These are phyloP conservation scores for Blennius ocellaris DNA, from an alignment of 2,113 vertebrate species.

Conservation along the genomic window DNA sequence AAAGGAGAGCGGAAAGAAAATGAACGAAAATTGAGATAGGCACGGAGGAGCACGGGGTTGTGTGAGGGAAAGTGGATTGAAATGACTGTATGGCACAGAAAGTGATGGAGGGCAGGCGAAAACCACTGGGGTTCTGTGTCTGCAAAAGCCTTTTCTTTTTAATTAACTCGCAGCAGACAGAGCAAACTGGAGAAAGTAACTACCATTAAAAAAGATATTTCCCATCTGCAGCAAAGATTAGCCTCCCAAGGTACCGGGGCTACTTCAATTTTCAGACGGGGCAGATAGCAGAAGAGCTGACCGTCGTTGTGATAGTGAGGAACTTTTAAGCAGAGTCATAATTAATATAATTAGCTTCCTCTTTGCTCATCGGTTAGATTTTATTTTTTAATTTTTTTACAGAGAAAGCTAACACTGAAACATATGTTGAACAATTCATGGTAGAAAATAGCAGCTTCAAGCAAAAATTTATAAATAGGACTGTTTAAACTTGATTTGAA, in stretches of 20 bases:
- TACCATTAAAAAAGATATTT: slow-evolving; percentile 59
- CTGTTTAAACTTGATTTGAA: no score
- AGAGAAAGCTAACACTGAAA: background rate
- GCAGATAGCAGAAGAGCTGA: slow-evolving; percentile 12
- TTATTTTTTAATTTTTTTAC: no score
- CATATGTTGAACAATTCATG: no score
- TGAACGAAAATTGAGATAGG: slow-evolving; percentile 21
- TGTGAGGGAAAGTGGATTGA: slow-evolving; percentile 38
- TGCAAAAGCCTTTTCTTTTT: slow-evolving; percentile 58
- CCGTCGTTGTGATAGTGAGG: background rate
- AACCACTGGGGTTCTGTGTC: slow-evolving; percentile 48
- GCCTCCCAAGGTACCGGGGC: slow-evolving; percentile 34
- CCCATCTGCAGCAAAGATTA: slow-evolving; percentile 54
- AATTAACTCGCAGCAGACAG: slow-evolving; percentile 66
- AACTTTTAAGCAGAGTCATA: slow-evolving; percentile 15
- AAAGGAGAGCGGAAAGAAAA: background rate
- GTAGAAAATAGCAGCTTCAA: no score
- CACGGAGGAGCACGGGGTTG: background rate
- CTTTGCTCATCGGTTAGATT: background rate
- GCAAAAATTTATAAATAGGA: no score
- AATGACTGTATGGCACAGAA: slow-evolving; percentile 27
- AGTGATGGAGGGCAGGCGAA: slow-evolving; percentile 48
- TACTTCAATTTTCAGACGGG: slow-evolving; percentile 41
- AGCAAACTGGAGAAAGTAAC: slow-evolving; percentile 49
- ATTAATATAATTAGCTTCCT: background rate